A percentile compares a stretch with the other conserved stretches of the same genome.
Conservation (phyloP, 2,888 invertebrate species). For the Dorcus hopei region DNA sequence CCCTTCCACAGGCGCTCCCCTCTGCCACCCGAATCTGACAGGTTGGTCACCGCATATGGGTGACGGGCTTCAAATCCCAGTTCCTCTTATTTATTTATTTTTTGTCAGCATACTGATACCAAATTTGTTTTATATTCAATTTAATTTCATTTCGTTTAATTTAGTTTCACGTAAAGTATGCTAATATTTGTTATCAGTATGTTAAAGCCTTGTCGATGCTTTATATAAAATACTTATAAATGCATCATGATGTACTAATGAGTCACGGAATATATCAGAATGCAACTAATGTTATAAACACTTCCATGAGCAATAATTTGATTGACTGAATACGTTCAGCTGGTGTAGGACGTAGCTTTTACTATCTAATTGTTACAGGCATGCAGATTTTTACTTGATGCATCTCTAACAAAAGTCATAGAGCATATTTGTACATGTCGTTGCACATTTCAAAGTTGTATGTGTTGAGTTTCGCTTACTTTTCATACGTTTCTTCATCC, state of each 20-base stretch:
- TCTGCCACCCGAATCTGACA: conserved; percentile 45
- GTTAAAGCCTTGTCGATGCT: too few species aligned
- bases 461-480: too few species aligned
- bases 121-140: too few species aligned
- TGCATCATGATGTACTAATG: not conserved
- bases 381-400: not conserved
- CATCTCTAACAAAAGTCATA: not conserved
- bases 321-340: conserved; percentile 2
- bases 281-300: conserved; percentile 10
- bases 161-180: too few species aligned
- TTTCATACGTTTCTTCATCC: too few species aligned
- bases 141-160: too few species aligned
- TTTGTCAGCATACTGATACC: too few species aligned
- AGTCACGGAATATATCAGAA: not conserved
- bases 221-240: too few species aligned
- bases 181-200: too few species aligned
- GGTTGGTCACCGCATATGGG: conserved; percentile 47
- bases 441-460: too few species aligned
- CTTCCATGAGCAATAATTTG: not conserved
- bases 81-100: not conserved
- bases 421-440: not conserved
- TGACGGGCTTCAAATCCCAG: conserved; percentile 36
- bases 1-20: conserved; percentile 62
- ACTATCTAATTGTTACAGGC: conserved; percentile 4
- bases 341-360: conserved; percentile 15